phyloP scores from a whole-genome alignment of 2,888 invertebrate species.

The Belgica antarctica region DNA sequence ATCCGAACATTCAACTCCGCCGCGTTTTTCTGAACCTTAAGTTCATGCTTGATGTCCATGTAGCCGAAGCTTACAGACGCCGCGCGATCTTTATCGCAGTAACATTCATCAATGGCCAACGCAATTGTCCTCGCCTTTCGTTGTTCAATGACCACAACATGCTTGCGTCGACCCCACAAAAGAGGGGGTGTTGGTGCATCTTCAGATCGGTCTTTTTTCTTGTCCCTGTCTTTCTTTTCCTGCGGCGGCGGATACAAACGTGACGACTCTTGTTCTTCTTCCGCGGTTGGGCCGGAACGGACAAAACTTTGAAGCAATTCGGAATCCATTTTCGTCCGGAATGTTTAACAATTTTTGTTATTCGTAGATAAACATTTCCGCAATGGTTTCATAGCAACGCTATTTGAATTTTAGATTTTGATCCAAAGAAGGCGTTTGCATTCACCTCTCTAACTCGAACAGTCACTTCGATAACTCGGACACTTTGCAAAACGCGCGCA shows the following conservation, averaged over 20 bases:
- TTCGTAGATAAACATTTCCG: not conserved
- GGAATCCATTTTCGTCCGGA: slow-evolving; percentile 58
- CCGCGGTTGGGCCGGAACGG: slow-evolving; percentile 64
- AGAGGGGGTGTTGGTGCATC: not conserved
- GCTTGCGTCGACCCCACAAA: slow-evolving; percentile 21
- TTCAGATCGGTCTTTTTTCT: slow-evolving; percentile 40
- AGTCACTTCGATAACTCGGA: too few species aligned
- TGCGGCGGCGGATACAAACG: slow-evolving; percentile 1
- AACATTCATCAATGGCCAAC: slow-evolving; percentile 67
- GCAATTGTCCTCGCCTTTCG: slow-evolving; percentile 10
- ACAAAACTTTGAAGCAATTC: slow-evolving; percentile 79
- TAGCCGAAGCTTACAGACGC: slow-evolving; percentile 76
- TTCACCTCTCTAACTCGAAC: not conserved
- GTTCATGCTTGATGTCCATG: slow-evolving; percentile 82
- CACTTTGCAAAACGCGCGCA: too few species aligned
- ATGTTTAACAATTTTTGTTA: not conserved
- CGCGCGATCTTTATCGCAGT: slow-evolving; percentile 87
- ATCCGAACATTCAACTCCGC: slow-evolving; percentile 67
- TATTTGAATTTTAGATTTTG: not conserved
- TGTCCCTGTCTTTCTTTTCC: slow-evolving; percentile 49
- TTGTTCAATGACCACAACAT: slow-evolving; percentile 34
- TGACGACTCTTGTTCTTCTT: slow-evolving; percentile 57
- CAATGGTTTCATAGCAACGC: not conserved
- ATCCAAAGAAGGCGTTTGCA: not conserved
- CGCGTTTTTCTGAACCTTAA: slow-evolving; percentile 66